phyloP scores from a whole-genome alignment of 53 echinoderm and acorn worm genomes.

The Actinopyga echinites region DNA sequence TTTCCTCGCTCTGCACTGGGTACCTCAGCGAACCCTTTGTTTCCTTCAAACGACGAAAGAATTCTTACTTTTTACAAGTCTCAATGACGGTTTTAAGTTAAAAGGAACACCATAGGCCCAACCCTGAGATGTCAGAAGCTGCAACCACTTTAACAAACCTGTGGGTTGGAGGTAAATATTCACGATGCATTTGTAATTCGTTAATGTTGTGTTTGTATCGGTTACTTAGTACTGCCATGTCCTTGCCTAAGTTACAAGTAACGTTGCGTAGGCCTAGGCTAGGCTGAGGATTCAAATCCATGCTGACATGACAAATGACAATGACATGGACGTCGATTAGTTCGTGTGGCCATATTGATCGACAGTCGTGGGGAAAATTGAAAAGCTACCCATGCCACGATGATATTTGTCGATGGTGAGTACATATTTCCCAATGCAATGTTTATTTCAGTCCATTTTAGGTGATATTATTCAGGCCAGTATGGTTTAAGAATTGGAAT shows the following conservation, averaged over 20 bases:
- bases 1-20: slow-evolving; percentile 10
- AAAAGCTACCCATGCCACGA: too few species aligned
- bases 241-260: neutral
- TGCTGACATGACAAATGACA: neutral
- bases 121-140: slow-evolving; percentile 69
- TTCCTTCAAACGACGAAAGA: neutral
- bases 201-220: slow-evolving; percentile 9
- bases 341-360: too few species aligned
- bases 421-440: too few species aligned
- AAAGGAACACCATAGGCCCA: neutral
- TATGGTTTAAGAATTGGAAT: too few species aligned
- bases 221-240: slow-evolving; percentile 6
- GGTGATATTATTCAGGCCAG: too few species aligned
- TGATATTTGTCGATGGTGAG: too few species aligned
- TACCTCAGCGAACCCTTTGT: slow-evolving; percentile 36
- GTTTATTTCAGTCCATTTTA: too few species aligned
- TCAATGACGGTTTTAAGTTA: neutral
- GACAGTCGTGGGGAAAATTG: too few species aligned
- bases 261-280: neutral
- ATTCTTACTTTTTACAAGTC: neutral
- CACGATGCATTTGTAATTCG: neutral
- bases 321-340: too few species aligned
- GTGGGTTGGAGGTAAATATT: slow-evolving; percentile 47
- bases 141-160: slow-evolving; percentile 56
- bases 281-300: neutral